Percentiles rank a stretch among this genome's conserved stretches.
Conservation (phyloP, 2,113 vertebrate species). For the Donacobius atricapilla region DNA sequence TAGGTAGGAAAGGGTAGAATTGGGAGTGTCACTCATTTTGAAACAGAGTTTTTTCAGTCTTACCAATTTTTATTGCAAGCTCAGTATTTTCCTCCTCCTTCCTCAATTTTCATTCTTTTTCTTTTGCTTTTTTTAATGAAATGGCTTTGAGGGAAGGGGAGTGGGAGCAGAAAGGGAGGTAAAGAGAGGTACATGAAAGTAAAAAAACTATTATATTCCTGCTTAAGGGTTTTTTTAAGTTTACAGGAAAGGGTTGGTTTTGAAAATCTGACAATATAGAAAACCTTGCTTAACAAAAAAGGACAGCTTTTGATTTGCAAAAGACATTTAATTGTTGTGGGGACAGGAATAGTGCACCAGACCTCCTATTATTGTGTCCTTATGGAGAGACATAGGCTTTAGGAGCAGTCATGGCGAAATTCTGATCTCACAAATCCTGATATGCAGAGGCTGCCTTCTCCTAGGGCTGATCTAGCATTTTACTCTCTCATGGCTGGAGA, state of each 20-base stretch:
- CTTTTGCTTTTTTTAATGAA: neutral
- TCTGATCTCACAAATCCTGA: neutral
- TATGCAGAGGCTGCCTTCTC: neutral
- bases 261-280: neutral
- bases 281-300: neutral
- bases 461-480: neutral
- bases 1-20: neutral
- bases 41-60: neutral
- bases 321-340: neutral
- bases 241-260: neutral
- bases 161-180: accelerated
- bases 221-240: neutral
- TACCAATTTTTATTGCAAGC: neutral
- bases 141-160: neutral
- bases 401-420: neutral
- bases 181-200: neutral
- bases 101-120: neutral
- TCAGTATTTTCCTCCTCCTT: neutral
- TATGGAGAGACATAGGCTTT: neutral
- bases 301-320: neutral
- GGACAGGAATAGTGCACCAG: neutral
- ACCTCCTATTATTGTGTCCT: neutral
- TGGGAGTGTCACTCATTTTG: neutral
- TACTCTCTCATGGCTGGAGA: neutral
- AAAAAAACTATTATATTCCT: neutral